A percentile compares a stretch with the other conserved stretches of the same genome.
phyloP scores from a whole-genome alignment of 2,113 vertebrate genomes.

The Chamaea fasciata region DNA sequence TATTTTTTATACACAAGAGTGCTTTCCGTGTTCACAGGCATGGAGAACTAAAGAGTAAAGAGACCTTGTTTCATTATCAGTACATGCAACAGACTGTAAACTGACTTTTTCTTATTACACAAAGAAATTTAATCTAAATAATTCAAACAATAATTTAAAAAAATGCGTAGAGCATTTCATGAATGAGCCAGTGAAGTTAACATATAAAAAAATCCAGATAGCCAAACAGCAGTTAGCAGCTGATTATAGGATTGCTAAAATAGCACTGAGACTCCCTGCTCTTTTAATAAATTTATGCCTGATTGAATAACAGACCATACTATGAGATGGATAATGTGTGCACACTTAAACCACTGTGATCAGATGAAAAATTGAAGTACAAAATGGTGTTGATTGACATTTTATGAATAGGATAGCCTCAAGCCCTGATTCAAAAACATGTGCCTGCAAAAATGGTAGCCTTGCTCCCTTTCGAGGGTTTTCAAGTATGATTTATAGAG shows the following conservation, averaged over 20 bases:
- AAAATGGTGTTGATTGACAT: neutral
- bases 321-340: neutral
- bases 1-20: neutral
- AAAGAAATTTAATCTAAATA: neutral
- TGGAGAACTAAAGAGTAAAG: neutral
- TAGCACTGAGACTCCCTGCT: neutral
- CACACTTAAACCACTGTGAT: neutral
- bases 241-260: neutral
- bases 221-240: neutral
- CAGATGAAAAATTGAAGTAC: neutral
- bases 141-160: neutral
- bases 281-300: neutral
- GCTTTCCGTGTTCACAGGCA: neutral
- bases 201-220: neutral
- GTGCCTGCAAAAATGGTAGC: neutral
- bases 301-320: neutral
- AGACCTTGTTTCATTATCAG: neutral
- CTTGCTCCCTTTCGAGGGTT: neutral
- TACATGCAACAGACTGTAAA: neutral
- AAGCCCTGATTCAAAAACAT: neutral
- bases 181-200: neutral
- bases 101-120: neutral
- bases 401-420: neutral
- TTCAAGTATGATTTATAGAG: neutral
- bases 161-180: neutral